phyloP scores from a whole-genome alignment of 2,888 invertebrate genomes.

The Ormyrus thymus region DNA sequence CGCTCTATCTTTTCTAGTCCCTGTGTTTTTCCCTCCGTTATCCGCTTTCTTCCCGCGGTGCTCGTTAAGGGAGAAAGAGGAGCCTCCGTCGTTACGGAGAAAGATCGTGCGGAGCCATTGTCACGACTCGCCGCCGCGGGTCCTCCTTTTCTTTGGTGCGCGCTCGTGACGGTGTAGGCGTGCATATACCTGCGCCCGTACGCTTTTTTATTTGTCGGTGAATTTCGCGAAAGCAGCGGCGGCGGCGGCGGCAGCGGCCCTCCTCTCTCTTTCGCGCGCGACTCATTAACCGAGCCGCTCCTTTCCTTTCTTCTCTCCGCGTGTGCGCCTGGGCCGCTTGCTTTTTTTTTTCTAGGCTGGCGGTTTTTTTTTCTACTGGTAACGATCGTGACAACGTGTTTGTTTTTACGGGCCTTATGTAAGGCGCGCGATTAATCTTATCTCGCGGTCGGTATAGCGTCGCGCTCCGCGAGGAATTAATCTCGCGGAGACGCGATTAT shows the following conservation, averaged over 20 bases:
- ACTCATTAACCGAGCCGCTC: conserved; percentile 14
- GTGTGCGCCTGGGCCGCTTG: too few relatives aligned
- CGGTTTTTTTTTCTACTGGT: neutral
- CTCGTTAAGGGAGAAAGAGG: conserved; percentile 31
- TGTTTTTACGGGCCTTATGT: conserved; percentile 39
- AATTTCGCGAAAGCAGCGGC: conserved; percentile 11
- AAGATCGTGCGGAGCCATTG: conserved; percentile 8
- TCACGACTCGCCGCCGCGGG: conserved; percentile 30
- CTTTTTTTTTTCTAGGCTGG: neutral
- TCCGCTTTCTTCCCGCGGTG: conserved; percentile 3
- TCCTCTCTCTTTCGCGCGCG: conserved; percentile 8
- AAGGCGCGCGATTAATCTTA: conserved; percentile 42
- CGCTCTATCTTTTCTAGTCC: conserved; percentile 22
- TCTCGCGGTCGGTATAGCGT: conserved; percentile 11
- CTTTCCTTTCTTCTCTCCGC: neutral
- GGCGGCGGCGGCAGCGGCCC: too few relatives aligned
- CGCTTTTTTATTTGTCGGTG: neutral
- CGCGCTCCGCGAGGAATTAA: conserved; percentile 31
- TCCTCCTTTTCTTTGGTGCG: conserved; percentile 22
- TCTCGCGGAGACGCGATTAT: conserved; percentile 10
- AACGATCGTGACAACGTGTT: conserved; percentile 27
- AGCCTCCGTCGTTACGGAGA: conserved; percentile 25
- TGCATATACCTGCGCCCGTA: neutral
- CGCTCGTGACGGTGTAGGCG: neutral
- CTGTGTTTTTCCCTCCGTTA: neutral